Base-by-base conservation (phyloP, 2,888 invertebrate species). In the Stratiomys singularior region DNA sequence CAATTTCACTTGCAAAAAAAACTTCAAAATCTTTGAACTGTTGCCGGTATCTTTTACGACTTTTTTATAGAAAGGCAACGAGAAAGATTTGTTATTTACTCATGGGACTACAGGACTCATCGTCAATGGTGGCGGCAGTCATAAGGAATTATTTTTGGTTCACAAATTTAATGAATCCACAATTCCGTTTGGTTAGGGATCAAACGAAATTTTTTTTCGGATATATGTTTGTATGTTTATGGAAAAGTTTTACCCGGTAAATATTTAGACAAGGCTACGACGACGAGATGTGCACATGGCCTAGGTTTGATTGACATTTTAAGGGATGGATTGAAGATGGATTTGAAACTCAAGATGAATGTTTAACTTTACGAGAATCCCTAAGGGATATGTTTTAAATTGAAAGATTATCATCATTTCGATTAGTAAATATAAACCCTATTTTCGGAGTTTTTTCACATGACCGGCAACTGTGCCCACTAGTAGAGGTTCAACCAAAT, bases 161-260 rank as follows among this genome's bases (percentile, higher is more conserved):
- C 74, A 74, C 74, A 74, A 74, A 74, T 74, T 74, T 74, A 74
- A 74, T 74, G 74, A 74, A 56, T 66, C 76, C 64, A 52, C 66
- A 76, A 76, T 66, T 76, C 66, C 66, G 66, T 76, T 76, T 76
- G 28, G 56, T 15, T 25, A 76, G 64, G 76, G 76, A 76, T 76
- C 66, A 76, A 76, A 76, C 64, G 76, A 56, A 63, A 64, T 76
- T 76, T 66, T n/a, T n/a, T 15, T 66, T 30, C 58, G 74, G 74
- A 74, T 37, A 23, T 60, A 74, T 74, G 58, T 74, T 74, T 74
- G 44, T 60, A 74, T 74, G 58, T 74, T 74, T 74, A 56, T 58
- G 13, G 23, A 25, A 37, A 74, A 74, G 74, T 74, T 74, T 23
- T 23, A 37, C 23, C 37, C 30, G 21, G 60, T 74, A 74, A 58